A percentile compares a stretch with the other conserved stretches of the same genome.
phyloP scores from a whole-genome alignment of 1,140 invertebrate species.

The Homarus americanus region DNA sequence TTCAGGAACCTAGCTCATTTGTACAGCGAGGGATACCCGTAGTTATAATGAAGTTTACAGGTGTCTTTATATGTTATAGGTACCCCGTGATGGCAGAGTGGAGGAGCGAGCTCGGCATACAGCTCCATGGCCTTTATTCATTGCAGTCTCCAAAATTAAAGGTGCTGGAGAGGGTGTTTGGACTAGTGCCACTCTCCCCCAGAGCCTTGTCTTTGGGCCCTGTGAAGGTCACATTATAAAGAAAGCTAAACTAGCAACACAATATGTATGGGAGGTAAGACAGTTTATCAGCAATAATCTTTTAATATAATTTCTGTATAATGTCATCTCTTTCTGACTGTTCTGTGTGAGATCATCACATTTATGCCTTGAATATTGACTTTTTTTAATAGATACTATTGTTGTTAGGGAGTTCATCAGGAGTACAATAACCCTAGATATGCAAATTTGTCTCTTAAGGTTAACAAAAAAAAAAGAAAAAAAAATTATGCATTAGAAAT shows the following conservation, averaged over 20 bases:
- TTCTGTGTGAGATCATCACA: too few species aligned
- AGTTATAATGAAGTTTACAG: too few species aligned
- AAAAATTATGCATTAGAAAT: neutral
- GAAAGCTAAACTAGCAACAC: neutral
- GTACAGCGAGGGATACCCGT: too few species aligned
- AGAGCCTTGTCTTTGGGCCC: slow-evolving; percentile 56
- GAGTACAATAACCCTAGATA: neutral
- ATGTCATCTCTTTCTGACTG: too few species aligned
- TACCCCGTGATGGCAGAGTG: slow-evolving; percentile 38
- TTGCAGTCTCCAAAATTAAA: neutral
- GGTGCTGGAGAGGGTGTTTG: slow-evolving; percentile 35
- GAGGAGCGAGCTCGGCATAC: slow-evolving; percentile 35
- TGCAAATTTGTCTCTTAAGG: too few species aligned
- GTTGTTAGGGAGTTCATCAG: too few species aligned
- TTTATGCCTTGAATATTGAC: too few species aligned
- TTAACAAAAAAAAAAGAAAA: neutral
- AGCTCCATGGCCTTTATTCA: slow-evolving; percentile 40
- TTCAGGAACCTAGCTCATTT: too few species aligned
- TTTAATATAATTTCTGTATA: neutral
- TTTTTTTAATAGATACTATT: too few species aligned
- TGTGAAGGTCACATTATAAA: slow-evolving; percentile 33
- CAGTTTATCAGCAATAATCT: neutral
- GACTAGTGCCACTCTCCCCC: slow-evolving; percentile 40
- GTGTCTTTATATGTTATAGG: neutral
- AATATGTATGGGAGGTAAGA: slow-evolving; percentile 47